Base-by-base conservation (phyloP, 2,888 invertebrate species). In the Plutella xylostella region DNA sequence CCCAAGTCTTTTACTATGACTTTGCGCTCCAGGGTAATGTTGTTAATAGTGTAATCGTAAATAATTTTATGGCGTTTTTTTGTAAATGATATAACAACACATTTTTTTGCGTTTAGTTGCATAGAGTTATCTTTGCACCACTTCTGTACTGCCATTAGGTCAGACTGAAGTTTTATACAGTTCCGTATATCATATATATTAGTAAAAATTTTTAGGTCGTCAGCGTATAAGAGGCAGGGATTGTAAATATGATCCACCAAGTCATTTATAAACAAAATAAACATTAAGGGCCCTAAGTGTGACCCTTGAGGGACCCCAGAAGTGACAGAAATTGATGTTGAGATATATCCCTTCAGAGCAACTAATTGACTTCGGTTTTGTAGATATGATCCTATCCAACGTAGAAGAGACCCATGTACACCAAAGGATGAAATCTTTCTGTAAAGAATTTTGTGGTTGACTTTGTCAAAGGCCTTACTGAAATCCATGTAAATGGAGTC, bases 231-330 rank as follows among this genome's bases (percentile, higher is more conserved):
- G 19, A 38, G 18, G 20, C 38, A 21, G n/a, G 20, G 21, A 38
- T 21, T n/a, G 7, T 4, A 20, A 2, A 38, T 9, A n/a, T n/a
- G 19, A 3, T 19, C 12, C 3, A 17, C 20, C 2, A 38, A 6
- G n/a, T 38, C 38, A 21, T 38, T 20, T 3, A 38, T 38, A n/a
- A 38, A 38, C 5, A 38, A n/a, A 4, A 19, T 20, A 14, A 20
- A 38, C 12, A 19, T 20, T 14, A 38, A 38, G 4, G 38, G 38
- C n/a, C 38, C 38, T 14, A 38, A n/a, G 20, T 38, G 38, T 19
- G 38, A 38, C 7, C 38, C 38, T 38, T 38, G 38, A n/a, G 38
- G 38, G 3, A 38, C 20, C 3, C 38, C 38, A 3, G 38, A 38
- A 3, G 38, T 21, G 7, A 38, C 14, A 7, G 9, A 11, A n/a